Evolutionary conservation across 2,888 invertebrate genomes (phyloP).

Genomic region (Netelia melanura): DNA sequence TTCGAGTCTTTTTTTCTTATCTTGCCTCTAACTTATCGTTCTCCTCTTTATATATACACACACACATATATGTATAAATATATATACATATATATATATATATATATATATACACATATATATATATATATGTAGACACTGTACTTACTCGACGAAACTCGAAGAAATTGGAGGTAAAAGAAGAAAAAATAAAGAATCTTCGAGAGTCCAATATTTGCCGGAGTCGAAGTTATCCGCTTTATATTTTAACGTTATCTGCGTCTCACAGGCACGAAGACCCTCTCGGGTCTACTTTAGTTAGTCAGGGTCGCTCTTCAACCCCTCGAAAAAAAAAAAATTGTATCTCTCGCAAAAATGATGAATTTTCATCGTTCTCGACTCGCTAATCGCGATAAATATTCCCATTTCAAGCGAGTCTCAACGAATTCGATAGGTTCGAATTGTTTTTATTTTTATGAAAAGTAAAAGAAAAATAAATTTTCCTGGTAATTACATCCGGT

Average conservation of each 20-base stretch:
- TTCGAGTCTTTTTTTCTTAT: background rate
- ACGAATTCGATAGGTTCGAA: too few relatives aligned
- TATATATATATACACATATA: background rate
- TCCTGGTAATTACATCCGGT: too few relatives aligned
- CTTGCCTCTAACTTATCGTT: slow-evolving; percentile 4
- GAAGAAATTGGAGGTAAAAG: slow-evolving; percentile 59
- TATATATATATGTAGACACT: slow-evolving; percentile 16
- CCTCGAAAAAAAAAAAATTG: slow-evolving; percentile 19
- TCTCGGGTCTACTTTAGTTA: slow-evolving; percentile 65
- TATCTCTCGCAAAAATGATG: slow-evolving; percentile 41
- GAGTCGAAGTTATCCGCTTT: slow-evolving; percentile 72
- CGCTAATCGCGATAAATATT: slow-evolving; percentile 37
- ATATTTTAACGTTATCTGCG: slow-evolving; percentile 75
- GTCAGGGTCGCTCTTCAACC: slow-evolving; percentile 23
- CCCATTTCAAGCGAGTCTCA: background rate
- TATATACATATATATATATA: too few relatives aligned
- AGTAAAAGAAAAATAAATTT: too few relatives aligned
- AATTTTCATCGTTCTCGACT: slow-evolving; percentile 26
- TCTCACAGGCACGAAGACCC: slow-evolving; percentile 62
- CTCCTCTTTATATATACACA: slow-evolving; percentile 24
- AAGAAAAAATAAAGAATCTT: slow-evolving; percentile 59
- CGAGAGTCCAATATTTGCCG: slow-evolving; percentile 72
- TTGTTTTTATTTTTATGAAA: too few relatives aligned
- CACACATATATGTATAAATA: too few relatives aligned
- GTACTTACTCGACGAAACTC: slow-evolving; percentile 46